These are phyloP conservation scores for Colletes collaris DNA, from an alignment of 2,888 invertebrate species.

Conservation along the genomic window DNA sequence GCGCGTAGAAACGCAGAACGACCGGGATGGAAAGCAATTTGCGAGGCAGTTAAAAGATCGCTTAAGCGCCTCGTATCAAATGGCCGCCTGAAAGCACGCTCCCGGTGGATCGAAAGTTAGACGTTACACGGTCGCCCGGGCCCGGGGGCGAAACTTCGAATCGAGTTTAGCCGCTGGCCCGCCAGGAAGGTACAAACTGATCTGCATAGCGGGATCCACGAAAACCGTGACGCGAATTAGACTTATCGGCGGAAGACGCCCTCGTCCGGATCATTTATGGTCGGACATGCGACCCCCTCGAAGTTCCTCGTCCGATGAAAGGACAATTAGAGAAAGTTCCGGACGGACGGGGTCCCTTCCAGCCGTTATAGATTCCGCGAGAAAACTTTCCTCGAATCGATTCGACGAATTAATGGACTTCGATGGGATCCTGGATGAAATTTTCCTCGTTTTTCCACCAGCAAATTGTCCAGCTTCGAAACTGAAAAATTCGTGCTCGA, in stretches of 20 bases:
- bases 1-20: no score
- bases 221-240: conserved; percentile 42
- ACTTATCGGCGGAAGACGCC: conserved; percentile 35
- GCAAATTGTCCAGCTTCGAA: no score
- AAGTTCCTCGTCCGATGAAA: conserved; percentile 39
- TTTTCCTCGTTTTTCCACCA: no score
- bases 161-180: conserved; percentile 29
- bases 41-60: conserved; percentile 22
- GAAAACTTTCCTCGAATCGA: no score
- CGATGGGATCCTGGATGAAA: no score
- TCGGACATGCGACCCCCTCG: conserved; percentile 2
- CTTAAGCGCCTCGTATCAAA: conserved; percentile 12
- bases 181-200: conserved; percentile 15
- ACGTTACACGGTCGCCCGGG: conserved; percentile 4
- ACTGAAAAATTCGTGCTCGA: no score
- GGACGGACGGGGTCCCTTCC: no score
- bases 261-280: conserved; percentile 38
- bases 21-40: neutral
- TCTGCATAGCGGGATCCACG: conserved; percentile 24
- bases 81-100: neutral
- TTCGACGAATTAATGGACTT: no score
- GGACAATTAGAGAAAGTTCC: conserved; percentile 54
- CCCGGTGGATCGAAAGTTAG: conserved; percentile 29
- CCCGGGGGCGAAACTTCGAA: conserved; percentile 24
- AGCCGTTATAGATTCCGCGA: no score